Base-by-base conservation (phyloP, 2,113 vertebrate species). In the Pachyramphus minor region DNA sequence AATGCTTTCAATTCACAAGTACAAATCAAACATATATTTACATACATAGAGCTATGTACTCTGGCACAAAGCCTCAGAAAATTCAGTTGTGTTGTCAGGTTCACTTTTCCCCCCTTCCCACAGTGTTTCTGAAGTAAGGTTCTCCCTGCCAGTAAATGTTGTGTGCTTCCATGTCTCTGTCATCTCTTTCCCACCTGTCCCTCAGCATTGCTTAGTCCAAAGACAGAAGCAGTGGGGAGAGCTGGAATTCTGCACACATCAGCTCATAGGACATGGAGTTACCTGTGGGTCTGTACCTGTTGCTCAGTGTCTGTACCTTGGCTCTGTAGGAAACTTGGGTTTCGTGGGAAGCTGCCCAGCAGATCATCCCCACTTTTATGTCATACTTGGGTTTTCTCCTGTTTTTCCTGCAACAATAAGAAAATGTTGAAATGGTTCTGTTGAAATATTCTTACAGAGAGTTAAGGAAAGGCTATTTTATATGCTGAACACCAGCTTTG, bases 291-390 rank as follows among this genome's bases (percentile, higher is more conserved):
- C 68, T 62, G 33, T 31, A 5, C 3, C 1, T 60, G 23, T 20
- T 80, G 68, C 49, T 94, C 39, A 45, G 49, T 17, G 1, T 20
- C 63, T 93, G 59, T 58, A 44, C 59, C 45, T 87, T 8, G 3
- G n/a, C 37, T 66, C 64, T 58, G 2, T 7, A 50, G 47, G 69
- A 78, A 74, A 28, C 14, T 22, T 49, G 3, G 37, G 14, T 31
- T 58, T 33, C 52, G 14, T 53, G 69, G 64, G 81, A 78, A 71
- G 69, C 49, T 82, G 52, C 66, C 60, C 67, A 52, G 28, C 52
- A n/a, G 5, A 30, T 42, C 35, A 2, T 66, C 27, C 22, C 37
- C 14, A 2, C 24, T 77, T 64, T 4, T 33, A 0, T 25, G 11
- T 62, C 64, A 24, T 5, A 18, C 14, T 37, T 35, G 6, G 10